These are phyloP conservation scores for Drosophila lutescens DNA, from an alignment of 2,888 invertebrate species.

Conservation along the genomic window DNA sequence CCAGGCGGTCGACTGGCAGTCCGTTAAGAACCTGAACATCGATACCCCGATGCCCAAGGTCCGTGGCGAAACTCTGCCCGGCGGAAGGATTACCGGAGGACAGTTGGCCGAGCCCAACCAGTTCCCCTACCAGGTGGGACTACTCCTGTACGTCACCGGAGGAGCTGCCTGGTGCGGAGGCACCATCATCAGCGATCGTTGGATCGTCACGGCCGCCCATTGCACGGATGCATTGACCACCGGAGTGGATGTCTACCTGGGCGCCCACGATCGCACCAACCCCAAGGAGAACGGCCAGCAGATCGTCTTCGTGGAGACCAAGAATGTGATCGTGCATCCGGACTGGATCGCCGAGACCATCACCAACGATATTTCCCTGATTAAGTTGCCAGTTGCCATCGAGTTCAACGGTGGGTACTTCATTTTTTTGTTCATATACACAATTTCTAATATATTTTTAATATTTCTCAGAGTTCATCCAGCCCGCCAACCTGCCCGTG, in stretches of 20 bases:
- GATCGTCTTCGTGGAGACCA: constrained; percentile 59
- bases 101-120: constrained; percentile 68
- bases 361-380: constrained; percentile 85
- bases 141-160: constrained; percentile 55
- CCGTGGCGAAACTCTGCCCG: constrained; percentile 23
- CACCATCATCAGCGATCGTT: constrained; percentile 74
- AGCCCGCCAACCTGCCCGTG: constrained; percentile 71
- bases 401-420: constrained; percentile 79
- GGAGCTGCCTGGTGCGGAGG: constrained; percentile 81
- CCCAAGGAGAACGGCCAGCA: constrained; percentile 66
- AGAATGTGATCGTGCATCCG: constrained; percentile 82
- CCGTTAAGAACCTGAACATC: constrained; percentile 54
- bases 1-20: constrained; percentile 62
- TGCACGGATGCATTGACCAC: constrained; percentile 71
- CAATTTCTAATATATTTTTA: not conserved
- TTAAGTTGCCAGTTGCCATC: constrained; percentile 82
- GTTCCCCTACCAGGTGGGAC: constrained; percentile 80
- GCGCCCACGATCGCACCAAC: constrained; percentile 73
- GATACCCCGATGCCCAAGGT: constrained; percentile 39
- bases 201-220: constrained; percentile 82
- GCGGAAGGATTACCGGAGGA: constrained; percentile 80
- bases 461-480: constrained; percentile 50
- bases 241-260: constrained; percentile 77
- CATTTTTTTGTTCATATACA: no score
- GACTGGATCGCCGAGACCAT: constrained; percentile 76